Conservation (phyloP, 2,113 vertebrate species). For the Dascyllus trimaculatus region DNA sequence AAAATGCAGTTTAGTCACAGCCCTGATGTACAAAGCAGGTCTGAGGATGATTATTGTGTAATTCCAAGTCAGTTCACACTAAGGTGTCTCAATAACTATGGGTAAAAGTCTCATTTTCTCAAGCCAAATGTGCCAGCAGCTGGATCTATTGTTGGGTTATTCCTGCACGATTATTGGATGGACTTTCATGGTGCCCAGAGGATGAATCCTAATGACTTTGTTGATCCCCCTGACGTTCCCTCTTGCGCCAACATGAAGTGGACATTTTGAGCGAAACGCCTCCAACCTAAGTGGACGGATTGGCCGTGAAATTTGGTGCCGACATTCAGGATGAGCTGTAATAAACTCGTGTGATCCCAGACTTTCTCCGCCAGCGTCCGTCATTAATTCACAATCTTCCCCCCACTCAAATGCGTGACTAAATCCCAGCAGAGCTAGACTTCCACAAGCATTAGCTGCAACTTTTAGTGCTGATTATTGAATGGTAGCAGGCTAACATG, state of each 20-base stretch:
- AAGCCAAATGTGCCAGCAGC: background rate
- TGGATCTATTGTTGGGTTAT: background rate
- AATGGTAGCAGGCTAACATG: background rate
- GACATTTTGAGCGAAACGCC: background rate
- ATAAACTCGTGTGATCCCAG: background rate
- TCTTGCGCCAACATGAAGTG: background rate
- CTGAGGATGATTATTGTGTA: too few species aligned
- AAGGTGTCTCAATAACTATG: background rate
- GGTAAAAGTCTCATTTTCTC: background rate
- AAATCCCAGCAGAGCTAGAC: background rate
- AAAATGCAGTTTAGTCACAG: background rate
- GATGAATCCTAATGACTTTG: background rate
- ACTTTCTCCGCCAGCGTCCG: background rate
- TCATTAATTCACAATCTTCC: background rate
- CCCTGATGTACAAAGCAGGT: too few species aligned
- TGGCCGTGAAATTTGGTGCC: background rate
- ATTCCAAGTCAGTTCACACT: too few species aligned
- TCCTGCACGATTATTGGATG: background rate
- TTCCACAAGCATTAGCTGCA: background rate
- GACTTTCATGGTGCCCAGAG: background rate
- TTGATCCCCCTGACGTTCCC: background rate
- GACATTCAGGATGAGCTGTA: background rate
- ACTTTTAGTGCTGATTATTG: background rate
- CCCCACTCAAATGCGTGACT: background rate
- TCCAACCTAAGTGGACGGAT: background rate